phyloP scores from a whole-genome alignment of 2,113 vertebrate species.

The Silurus asotus region DNA sequence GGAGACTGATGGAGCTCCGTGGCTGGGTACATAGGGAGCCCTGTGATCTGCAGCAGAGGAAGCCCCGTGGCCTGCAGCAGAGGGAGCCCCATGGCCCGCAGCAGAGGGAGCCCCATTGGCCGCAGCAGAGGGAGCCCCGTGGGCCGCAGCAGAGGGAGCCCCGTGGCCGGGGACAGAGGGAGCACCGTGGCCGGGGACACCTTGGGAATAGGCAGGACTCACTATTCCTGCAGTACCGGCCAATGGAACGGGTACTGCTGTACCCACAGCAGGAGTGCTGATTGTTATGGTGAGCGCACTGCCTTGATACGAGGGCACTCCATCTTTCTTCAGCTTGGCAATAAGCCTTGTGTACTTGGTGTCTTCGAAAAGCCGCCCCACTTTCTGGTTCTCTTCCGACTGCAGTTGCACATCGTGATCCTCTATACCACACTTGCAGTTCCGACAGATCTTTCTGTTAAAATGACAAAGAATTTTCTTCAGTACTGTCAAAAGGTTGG shows the following conservation, averaged over 20 bases:
- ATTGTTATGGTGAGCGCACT: conserved; percentile 86
- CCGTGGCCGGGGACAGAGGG: background rate
- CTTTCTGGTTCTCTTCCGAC: conserved; percentile 90
- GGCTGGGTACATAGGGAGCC: background rate
- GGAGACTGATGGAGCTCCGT: background rate
- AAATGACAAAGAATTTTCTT: background rate
- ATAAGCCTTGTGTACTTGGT: conserved; percentile 94
- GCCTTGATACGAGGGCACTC: conserved; percentile 82
- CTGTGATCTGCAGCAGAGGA: background rate
- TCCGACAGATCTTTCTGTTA: conserved; percentile 92
- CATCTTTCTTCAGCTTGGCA: conserved; percentile 90
- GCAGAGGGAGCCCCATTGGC: background rate
- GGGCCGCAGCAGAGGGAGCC: background rate
- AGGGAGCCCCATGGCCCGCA: background rate
- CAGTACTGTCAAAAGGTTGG: too few species aligned
- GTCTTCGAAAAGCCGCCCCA: conserved; percentile 93
- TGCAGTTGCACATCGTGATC: conserved; percentile 89
- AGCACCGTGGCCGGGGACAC: background rate
- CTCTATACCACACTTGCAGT: conserved; percentile 93
- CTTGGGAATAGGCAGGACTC: background rate
- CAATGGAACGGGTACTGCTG: conserved; percentile 28
- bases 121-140: background rate
- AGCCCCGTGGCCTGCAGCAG: background rate
- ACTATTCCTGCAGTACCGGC: conserved; percentile 3
- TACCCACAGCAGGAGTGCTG: conserved; percentile 66